Evolutionary conservation across 2,888 invertebrate species (phyloP), one percentile per base, ranked within the genome.

Genomic region (Cephonodes hylas): DNA sequence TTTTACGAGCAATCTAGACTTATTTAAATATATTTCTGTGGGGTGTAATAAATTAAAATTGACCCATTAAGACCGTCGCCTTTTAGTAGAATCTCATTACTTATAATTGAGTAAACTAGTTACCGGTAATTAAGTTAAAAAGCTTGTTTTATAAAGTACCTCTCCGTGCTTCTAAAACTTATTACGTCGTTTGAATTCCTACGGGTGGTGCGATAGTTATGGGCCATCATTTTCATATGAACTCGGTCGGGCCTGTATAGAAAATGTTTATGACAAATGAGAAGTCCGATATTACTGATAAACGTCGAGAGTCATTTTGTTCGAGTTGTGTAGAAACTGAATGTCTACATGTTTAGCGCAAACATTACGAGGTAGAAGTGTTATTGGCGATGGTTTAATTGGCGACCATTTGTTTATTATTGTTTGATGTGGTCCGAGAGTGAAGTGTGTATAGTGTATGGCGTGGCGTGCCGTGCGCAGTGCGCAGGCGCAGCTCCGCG

Each of bases 1-100:
- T 72, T 85, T 86, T 83, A 85, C 72, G 79, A 79, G 66, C 78
- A 67, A 76, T 83, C 72, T 75, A 70, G 64, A 68, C 69, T 71
- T 75, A 74, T 74, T 76, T 61, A 61, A 73, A 73, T 71, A 63
- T 59, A 59, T 58, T 66, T 76, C 75, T 65, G 62, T 58, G 53
- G 68, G 66, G 48, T 42, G 71, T 71, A 72, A 68, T 77, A 77
- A 73, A 76, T 80, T 73, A 67, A 73, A 75, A 77, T 73, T 75
- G 74, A 69, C 42, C 60, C 48, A 60, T 60, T 53, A 60, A 60
- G 48, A 27, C 34, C 38, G 34, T n/a, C 42, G 42, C 48, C 38
- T 48, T 59, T 60, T 38, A 38, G 15, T 45, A 38, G 18, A 38
- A 60, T 15, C 70, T 68, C 71, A 71, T 68, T 67, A 69, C 67